Base-by-base conservation (phyloP, 2,797 vertebrate species). In the Bradypodion ventrale region DNA sequence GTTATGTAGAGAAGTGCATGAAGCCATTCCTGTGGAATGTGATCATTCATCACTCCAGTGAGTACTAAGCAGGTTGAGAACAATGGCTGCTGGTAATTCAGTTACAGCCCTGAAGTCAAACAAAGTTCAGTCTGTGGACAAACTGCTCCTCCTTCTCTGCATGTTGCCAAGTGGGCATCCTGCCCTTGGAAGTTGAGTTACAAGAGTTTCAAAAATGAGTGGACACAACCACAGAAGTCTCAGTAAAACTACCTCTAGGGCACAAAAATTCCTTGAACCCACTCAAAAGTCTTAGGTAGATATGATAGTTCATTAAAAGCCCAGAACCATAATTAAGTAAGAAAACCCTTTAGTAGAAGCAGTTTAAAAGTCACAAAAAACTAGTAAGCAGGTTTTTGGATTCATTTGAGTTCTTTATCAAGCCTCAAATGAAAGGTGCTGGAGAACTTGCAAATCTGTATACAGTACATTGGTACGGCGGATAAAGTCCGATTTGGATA, bases 31-130 rank as follows among this genome's bases (percentile, higher is more conserved):
- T 42, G 19, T 42, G 79, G 87, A 82, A 85, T 80, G 82, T 35
- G 60, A 78, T 68, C 63, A 82, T 68, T 72, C 78, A 65, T 81
- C 82, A 84, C 68, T 52, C 3, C 69, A 66, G 32, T 62, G 29
- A 59, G 8, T 32, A 68, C 32, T 0, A 4, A n/a, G 78, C 21
- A 5, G 35, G 2, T 27, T 49, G 66, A 10, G 27, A 66, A 46
- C 35, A 66, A 78, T 65, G 52, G 59, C 72, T 3, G 27, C 66
- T 76, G 65, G 63, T 25, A n/a, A 66, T 44, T 59, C 62, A 21
- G 3, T 2, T 72, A 68, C 62, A 90, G 75, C 73, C 72, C 69
- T 46, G 44, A 81, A 46, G 44, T 70, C 73, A 81, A 23, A 23
- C 35, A 56, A 37, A 80, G 84, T 85, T 85, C 84, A 85, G 4